Conservation (phyloP, 2,797 vertebrate species). For the Pelodytes ibericus region DNA sequence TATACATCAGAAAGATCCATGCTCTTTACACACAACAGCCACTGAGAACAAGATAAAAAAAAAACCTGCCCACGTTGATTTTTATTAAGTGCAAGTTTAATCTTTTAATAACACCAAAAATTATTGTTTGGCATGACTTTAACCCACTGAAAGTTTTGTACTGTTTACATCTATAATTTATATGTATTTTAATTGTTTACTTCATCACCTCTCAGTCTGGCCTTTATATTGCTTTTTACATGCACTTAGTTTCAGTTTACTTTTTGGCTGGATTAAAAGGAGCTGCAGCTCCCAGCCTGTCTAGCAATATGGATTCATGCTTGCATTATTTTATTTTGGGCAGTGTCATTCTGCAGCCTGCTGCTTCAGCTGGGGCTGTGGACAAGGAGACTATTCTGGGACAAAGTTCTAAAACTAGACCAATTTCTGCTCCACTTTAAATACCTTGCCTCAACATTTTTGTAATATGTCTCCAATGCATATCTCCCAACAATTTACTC, state of each 20-base stretch:
- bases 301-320: too few species aligned
- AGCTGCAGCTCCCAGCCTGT: too few species aligned
- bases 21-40: slow-evolving; percentile 30
- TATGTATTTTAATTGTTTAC: slow-evolving; percentile 14
- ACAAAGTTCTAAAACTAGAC: too few species aligned
- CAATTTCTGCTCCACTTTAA: too few species aligned
- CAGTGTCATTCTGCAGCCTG: too few species aligned
- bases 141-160: not conserved
- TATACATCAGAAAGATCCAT: slow-evolving; percentile 26
- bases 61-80: slow-evolving; percentile 31
- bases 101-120: slow-evolving; percentile 26
- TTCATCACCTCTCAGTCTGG: not conserved
- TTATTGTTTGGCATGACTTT: slow-evolving; percentile 22
- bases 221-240: slow-evolving; percentile 1
- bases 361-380: too few species aligned
- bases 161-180: not conserved
- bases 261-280: not conserved
- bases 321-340: too few species aligned
- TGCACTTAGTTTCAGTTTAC: slow-evolving; percentile 2
- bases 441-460: too few species aligned
- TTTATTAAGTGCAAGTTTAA: slow-evolving; percentile 47
- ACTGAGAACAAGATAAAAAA: slow-evolving; percentile 38
- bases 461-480: too few species aligned
- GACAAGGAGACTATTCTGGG: too few species aligned
- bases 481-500: too few species aligned